A percentile compares a stretch with the other conserved stretches of the same genome.
Evolutionary conservation across 2,888 invertebrate genomes (phyloP).

Genomic region (Elegia similella): DNA sequence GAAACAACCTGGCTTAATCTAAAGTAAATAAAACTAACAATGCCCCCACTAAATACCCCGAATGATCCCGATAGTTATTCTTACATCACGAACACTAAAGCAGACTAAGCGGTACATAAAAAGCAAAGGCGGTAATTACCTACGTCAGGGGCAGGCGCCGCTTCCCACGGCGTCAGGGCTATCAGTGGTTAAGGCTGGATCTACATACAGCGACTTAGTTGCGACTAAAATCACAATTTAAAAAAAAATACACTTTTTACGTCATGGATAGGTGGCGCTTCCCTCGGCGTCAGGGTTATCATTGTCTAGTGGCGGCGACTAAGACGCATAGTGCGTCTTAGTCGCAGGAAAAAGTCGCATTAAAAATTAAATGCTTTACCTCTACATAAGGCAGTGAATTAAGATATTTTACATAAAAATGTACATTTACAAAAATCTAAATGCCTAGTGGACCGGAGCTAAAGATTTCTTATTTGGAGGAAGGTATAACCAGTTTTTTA

Average conservation of each 20-base stretch:
- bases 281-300: background rate
- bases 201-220: background rate
- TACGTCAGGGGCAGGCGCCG: slow-evolving; percentile 22
- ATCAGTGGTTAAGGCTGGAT: background rate
- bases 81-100: background rate
- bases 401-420: too few species aligned
- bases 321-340: too few species aligned
- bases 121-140: slow-evolving; percentile 23
- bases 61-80: background rate
- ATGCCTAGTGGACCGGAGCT: too few species aligned
- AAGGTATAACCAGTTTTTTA: too few species aligned
- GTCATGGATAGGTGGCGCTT: background rate
- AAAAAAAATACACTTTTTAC: background rate
- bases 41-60: background rate
- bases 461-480: too few species aligned
- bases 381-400: too few species aligned
- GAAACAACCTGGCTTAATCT: too few species aligned
- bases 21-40: background rate
- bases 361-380: too few species aligned
- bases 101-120: slow-evolving; percentile 3
- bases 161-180: slow-evolving; percentile 23
- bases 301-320: too few species aligned
- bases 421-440: too few species aligned
- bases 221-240: background rate
- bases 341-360: too few species aligned